Evolutionary conservation across 2,113 vertebrate genomes (phyloP).

Genomic region (Centropus unirufus): DNA sequence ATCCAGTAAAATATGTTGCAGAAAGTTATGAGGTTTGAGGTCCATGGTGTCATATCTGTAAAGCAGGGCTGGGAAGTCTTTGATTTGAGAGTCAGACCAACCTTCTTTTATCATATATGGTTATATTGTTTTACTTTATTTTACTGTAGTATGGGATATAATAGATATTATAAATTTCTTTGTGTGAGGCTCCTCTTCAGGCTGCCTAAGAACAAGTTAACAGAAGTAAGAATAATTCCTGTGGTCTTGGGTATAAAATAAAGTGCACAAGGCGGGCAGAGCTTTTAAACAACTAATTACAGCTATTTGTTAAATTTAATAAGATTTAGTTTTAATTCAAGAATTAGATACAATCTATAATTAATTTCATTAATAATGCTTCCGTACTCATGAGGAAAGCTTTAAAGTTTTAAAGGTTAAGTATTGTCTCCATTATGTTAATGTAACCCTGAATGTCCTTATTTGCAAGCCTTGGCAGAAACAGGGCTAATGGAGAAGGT

Average conservation of each 20-base stretch:
- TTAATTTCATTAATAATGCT: not conserved
- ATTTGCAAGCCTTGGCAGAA: not conserved
- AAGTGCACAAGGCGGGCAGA: not conserved
- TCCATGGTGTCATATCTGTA: not conserved
- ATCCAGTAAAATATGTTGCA: not conserved
- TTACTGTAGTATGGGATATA: not conserved
- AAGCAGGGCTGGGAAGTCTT: not conserved
- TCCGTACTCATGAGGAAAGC: not conserved
- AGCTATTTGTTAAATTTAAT: not conserved
- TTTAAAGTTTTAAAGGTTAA: not conserved
- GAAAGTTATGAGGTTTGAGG: not conserved
- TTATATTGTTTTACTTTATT: not conserved
- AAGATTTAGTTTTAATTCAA: not conserved
- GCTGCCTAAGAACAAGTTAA: not conserved
- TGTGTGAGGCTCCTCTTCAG: not conserved
- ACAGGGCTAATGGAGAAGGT: not conserved
- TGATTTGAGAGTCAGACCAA: not conserved
- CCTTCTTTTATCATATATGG: fast-evolving
- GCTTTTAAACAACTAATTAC: not conserved
- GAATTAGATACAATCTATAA: not conserved
- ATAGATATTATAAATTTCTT: not conserved
- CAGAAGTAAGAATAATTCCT: not conserved
- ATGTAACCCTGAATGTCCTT: not conserved
- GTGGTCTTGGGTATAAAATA: not conserved
- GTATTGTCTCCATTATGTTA: not conserved